Base-by-base conservation (phyloP, 2,797 vertebrate species). In the Oreochromis grahami region DNA sequence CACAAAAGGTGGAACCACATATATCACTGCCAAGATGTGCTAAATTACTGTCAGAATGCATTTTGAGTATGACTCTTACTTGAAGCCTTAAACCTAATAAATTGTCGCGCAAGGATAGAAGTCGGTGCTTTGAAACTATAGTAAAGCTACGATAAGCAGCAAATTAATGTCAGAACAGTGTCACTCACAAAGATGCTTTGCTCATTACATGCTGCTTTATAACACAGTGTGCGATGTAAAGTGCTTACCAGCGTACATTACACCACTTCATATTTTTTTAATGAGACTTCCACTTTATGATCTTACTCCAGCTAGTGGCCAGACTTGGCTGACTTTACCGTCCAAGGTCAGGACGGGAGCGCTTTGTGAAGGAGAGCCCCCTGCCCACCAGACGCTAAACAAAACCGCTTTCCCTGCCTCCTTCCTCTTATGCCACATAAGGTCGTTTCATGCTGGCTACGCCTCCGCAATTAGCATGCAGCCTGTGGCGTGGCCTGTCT, bases 401-500 rank as follows among this genome's bases (percentile, higher is more conserved):
- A 90, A 86, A 91, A 91, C 76, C 85, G 65, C 88, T 91, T 74
- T 85, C 80, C 76, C 83, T 76, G 81, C 83, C 86, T 88, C 88
- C 86, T 88, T 87, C 85, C 81, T 84, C 78, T 87, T 87, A 83
- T 43, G 52, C 86, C 86, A 68, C 43, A 85, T 93, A 95, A 96
- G 95, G 95, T 95, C 93, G 84, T 93, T 91, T 93, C 89, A 88
- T 52, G 91, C 89, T 68, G 85, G 90, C 89, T 85, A 95, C 92
- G 92, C 94, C 93, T 94, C 89, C 52, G 85, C 90, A 94, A 96
- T 96, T 96, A 96, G 94, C 94, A 96, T 96, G 93, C 94, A 95
- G 94, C 92, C 94, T 63, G 94, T 93, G 93, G 94, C 65, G 86
- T 86, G 91, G 93, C 89, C 94, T 94, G 95, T 95, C 94, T 96